Base-by-base conservation (phyloP, 2,797 vertebrate genomes). In the Anableps anableps region DNA sequence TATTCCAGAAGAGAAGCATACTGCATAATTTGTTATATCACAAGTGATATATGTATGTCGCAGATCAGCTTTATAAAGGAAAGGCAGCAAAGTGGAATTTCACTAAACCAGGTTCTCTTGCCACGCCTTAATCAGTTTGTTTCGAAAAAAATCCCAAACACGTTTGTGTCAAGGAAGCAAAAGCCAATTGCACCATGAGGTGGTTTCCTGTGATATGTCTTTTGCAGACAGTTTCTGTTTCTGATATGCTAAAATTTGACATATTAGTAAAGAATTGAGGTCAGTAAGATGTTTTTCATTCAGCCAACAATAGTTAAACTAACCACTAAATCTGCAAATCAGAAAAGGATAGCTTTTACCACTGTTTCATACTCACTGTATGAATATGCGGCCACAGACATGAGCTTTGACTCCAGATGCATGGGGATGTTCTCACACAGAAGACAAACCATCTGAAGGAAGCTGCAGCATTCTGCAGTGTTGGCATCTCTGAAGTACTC, bases 401-500 rank as follows among this genome's bases (percentile, higher is more conserved):
- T 77, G n/a, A 98, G 94, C 38, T 16, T 87, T 0, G 93, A 93
- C 84, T 98, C 98, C 80, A 97, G 92, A 0, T 88, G 82, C 89
- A 99, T 92, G 0, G 97, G 97, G 16, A 98, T 95, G 47, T 92
- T 85, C 0, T 94, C 89, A 75, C 95, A 95, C 2, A 95, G 85
- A 80, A 97, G 90, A 79, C 96, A 97, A 76, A 97, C 10, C 0
- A 77, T 88, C 26, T 94, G 84, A 0, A 96, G 90, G 82, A 99
- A 97, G 0, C 36, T 55, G 3, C 86, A 9, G 93, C 97, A 98
- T 1, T 82, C 85, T n/a, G 62, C 68, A 0, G 2, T n/a, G 0
- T 86, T 87, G 0, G 93, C 92, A 1, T 7, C 0, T 1, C 48
- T 79, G 81, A 97, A 94, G 81, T 91, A 83, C 0, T 86, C 83